A percentile compares a stretch with the other conserved stretches of the same genome.
Evolutionary conservation across 2,888 invertebrate genomes (phyloP).

Genomic region (Tuta absoluta): DNA sequence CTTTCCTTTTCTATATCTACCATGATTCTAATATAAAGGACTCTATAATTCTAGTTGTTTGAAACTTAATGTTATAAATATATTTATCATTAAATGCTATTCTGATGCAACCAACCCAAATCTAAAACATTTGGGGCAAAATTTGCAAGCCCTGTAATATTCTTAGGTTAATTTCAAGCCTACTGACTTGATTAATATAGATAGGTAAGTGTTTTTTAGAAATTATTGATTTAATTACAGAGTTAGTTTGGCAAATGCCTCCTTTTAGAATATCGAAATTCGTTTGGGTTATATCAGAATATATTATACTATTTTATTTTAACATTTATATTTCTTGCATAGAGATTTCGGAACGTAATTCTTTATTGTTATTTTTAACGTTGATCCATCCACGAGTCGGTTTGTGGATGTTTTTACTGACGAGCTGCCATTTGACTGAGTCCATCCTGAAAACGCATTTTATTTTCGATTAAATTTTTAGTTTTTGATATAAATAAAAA

Average conservation of each 20-base stretch:
- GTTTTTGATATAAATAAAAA: too few species aligned
- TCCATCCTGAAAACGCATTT: constrained; percentile 67
- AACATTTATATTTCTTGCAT: neutral
- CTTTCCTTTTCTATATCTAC: too few species aligned
- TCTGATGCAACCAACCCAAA: constrained; percentile 12
- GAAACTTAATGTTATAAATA: neutral
- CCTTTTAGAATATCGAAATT: neutral
- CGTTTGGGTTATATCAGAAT: neutral
- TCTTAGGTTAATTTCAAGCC: constrained; percentile 29
- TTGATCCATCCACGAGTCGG: constrained; percentile 47
- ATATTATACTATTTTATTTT: constrained; percentile 1
- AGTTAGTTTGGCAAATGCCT: neutral
- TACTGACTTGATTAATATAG: neutral
- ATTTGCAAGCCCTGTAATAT: constrained; percentile 37
- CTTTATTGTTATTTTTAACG: constrained; percentile 2
- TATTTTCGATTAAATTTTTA: neutral
- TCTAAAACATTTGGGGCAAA: constrained; percentile 41
- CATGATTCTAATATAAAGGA: too few species aligned
- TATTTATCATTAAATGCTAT: neutral
- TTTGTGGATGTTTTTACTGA: constrained; percentile 55
- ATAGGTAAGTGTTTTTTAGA: neutral
- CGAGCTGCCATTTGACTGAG: constrained; percentile 44
- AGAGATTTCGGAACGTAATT: neutral
- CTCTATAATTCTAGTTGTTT: too few species aligned
- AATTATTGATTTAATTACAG: neutral